Percentiles rank a stretch among this genome's conserved stretches.
Evolutionary conservation across 2,797 vertebrate genomes (phyloP).

Genomic region (Pelochelys cantorii): DNA sequence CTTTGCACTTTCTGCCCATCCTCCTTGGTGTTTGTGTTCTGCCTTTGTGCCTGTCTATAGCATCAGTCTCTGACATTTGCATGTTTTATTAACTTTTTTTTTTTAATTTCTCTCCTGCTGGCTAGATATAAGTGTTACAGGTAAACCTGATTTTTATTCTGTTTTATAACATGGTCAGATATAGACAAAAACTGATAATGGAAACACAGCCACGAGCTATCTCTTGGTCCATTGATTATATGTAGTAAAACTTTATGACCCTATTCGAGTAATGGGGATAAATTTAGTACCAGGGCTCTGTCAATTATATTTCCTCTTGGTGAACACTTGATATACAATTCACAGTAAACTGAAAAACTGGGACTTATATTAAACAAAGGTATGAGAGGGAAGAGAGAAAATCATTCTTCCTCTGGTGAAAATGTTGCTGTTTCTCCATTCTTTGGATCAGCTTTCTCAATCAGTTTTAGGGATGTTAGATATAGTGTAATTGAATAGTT

Average conservation of each 20-base stretch:
- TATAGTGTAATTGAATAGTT: no score
- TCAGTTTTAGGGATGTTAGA: not conserved
- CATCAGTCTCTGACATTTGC: not conserved
- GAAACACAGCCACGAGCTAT: not conserved
- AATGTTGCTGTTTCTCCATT: not conserved
- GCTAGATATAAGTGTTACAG: not conserved
- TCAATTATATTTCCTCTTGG: not conserved
- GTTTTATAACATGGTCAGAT: not conserved
- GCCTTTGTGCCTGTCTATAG: not conserved
- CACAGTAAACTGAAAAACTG: not conserved
- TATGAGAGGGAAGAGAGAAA: not conserved
- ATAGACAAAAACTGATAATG: not conserved
- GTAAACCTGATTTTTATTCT: not conserved
- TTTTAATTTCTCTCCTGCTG: not conserved
- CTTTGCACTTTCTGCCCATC: not conserved
- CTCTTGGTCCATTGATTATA: not conserved
- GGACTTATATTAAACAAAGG: not conserved
- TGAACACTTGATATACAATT: not conserved
- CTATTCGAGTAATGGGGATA: not conserved
- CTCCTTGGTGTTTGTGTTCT: not conserved
- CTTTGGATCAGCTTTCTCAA: not conserved
- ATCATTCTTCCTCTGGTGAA: not conserved
- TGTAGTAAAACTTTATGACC: not conserved
- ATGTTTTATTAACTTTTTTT: not conserved
- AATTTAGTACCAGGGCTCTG: not conserved